Conservation (phyloP, 1,140 invertebrate genomes). For the Tetraneura akinire region DNA sequence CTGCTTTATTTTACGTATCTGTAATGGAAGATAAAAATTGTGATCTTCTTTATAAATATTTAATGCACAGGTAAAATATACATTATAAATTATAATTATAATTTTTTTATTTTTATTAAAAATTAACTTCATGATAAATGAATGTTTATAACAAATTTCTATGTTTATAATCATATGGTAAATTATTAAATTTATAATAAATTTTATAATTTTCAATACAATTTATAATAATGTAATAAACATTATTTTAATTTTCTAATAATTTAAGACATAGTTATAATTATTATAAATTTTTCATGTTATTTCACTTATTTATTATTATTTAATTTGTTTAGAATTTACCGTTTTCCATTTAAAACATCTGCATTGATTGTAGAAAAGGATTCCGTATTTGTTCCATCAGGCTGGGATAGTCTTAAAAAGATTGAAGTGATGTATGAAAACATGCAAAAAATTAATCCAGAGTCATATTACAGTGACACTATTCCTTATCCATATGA, state of each 20-base stretch:
- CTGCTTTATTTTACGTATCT: conserved; percentile 94
- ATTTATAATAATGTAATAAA: no score
- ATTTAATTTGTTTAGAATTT: conserved; percentile 69
- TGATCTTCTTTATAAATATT: conserved; percentile 97
- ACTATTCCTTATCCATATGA: conserved; percentile 78
- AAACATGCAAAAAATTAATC: conserved; percentile 91
- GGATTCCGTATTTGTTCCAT: conserved; percentile 96
- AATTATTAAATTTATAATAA: no score
- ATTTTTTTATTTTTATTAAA: not conserved
- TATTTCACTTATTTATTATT: not conserved
- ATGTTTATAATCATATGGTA: no score
- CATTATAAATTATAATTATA: not conserved
- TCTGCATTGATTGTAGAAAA: conserved; percentile 97
- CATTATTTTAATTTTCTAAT: no score
- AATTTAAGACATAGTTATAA: no score
- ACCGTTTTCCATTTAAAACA: conserved; percentile 91
- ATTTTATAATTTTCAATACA: no score
- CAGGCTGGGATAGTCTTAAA: conserved; percentile 99
- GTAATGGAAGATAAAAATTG: conserved; percentile 99
- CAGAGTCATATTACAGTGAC: conserved; percentile 90
- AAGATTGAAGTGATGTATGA: conserved; percentile 98
- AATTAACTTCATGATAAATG: no score
- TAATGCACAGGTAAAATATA: conserved; percentile 72
- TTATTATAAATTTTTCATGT: no score
- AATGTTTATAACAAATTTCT: no score